A percentile compares a stretch with the other conserved stretches of the same genome.
Conservation (phyloP, 2,797 vertebrate genomes). For the Prunella strophiata region DNA sequence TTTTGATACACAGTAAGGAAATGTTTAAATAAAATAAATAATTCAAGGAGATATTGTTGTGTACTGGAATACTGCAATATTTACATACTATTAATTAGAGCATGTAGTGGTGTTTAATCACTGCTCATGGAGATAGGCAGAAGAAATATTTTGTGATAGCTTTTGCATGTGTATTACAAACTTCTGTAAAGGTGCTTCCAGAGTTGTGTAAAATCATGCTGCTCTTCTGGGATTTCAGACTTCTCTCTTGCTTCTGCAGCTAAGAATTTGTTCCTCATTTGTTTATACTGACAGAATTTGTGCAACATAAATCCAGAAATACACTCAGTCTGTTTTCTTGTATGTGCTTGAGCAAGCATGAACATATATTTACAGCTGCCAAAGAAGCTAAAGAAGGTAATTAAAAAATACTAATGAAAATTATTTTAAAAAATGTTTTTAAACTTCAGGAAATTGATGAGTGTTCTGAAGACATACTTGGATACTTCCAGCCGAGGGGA, state of each 20-base stretch:
- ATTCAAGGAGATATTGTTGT: not conserved
- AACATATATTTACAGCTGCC: not conserved
- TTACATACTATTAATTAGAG: not conserved
- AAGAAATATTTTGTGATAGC: not conserved
- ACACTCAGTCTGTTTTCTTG: not conserved
- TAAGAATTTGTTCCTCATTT: not conserved
- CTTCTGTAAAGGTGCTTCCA: not conserved
- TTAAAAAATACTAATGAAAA: not conserved
- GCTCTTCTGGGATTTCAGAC: not conserved
- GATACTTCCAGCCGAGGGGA: conserved; percentile 93
- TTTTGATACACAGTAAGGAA: not conserved
- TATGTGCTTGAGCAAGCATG: not conserved
- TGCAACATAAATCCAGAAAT: not conserved
- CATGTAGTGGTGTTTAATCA: not conserved
- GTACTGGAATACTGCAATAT: not conserved
- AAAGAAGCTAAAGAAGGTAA: conserved; percentile 1
- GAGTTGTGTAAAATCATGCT: not conserved
- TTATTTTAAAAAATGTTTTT: not conserved
- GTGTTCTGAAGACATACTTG: conserved; percentile 93
- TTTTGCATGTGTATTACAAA: not conserved
- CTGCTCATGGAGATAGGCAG: not conserved
- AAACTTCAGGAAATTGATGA: conserved; percentile 92
- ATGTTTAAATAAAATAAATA: not conserved
- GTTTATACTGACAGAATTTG: not conserved
- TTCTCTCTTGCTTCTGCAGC: not conserved